Evolutionary conservation across 2,888 invertebrate genomes (phyloP).

Genomic region (Yponomeuta sedellus): DNA sequence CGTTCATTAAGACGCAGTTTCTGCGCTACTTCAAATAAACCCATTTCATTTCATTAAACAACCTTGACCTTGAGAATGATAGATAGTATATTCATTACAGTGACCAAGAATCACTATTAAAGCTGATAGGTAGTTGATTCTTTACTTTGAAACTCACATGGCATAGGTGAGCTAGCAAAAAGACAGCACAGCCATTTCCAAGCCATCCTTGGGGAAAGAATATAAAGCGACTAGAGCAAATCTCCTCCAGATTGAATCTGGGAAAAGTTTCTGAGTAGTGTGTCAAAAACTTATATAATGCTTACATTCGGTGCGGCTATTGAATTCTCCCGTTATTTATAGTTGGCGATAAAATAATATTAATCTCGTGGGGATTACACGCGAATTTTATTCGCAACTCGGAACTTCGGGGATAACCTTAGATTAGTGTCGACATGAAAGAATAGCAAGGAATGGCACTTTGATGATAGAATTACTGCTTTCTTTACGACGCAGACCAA

Average conservation of each 20-base stretch:
- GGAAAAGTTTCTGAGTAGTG: conserved; percentile 35
- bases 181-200: conserved; percentile 17
- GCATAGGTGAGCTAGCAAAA: conserved; percentile 5
- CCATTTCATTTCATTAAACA: too few relatives aligned
- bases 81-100: too few relatives aligned
- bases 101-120: too few relatives aligned
- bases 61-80: too few relatives aligned
- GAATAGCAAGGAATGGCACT: conserved; percentile 41
- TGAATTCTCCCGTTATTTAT: conserved; percentile 74
- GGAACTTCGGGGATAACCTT: conserved; percentile 60
- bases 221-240: conserved; percentile 53
- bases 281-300: conserved; percentile 16
- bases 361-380: conserved; percentile 70
- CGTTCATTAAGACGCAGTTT: too few relatives aligned
- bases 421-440: conserved; percentile 44
- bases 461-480: background rate
- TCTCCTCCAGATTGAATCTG: conserved; percentile 68
- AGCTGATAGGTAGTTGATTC: background rate
- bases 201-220: conserved; percentile 29
- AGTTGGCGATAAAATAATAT: conserved; percentile 75
- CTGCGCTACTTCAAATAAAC: too few relatives aligned
- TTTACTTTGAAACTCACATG: conserved; percentile 1
- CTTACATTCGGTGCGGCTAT: conserved; percentile 40
- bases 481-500: background rate
- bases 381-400: conserved; percentile 66